Conservation (phyloP, 2,797 vertebrate species). For the Gastrophryne carolinensis region DNA sequence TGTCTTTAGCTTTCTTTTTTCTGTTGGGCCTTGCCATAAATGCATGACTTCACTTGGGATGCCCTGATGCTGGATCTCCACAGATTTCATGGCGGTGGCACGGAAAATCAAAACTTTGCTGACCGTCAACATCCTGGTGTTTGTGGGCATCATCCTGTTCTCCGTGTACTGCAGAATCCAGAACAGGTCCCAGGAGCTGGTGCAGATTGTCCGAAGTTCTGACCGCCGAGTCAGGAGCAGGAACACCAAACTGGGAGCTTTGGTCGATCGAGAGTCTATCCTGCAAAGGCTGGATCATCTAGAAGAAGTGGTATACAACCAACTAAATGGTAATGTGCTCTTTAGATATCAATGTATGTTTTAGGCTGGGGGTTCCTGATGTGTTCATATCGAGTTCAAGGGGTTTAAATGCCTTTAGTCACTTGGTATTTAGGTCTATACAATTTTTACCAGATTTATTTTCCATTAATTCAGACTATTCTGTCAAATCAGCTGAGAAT, state of each 20-base stretch:
- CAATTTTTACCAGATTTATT: too few species aligned
- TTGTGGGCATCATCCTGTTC: constrained; percentile 94
- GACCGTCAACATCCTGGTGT: constrained; percentile 96
- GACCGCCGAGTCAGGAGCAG: constrained; percentile 84
- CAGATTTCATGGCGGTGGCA: constrained; percentile 92
- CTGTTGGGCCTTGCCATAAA: constrained; percentile 26
- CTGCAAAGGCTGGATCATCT: constrained; percentile 92
- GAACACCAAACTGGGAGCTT: constrained; percentile 78
- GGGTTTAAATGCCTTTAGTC: too few species aligned
- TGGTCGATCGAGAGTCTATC: constrained; percentile 88
- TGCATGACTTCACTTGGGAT: constrained; percentile 57
- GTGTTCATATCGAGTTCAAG: too few species aligned
- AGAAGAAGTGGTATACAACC: constrained; percentile 96
- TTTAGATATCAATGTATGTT: neutral
- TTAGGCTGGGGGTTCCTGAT: neutral
- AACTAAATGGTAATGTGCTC: constrained; percentile 83
- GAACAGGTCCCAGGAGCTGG: constrained; percentile 88
- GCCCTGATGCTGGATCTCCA: constrained; percentile 65
- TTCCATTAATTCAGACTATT: too few species aligned
- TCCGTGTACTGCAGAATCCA: constrained; percentile 97
- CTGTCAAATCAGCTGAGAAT: too few species aligned
- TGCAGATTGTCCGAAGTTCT: constrained; percentile 82
- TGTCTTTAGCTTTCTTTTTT: neutral
- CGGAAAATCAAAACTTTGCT: constrained; percentile 98
- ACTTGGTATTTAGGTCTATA: too few species aligned